A percentile compares a stretch with the other conserved stretches of the same genome.
These are phyloP conservation scores for Ctenopoma kingsleyae DNA, from an alignment of 2,797 vertebrate species.

Conservation along the genomic window DNA sequence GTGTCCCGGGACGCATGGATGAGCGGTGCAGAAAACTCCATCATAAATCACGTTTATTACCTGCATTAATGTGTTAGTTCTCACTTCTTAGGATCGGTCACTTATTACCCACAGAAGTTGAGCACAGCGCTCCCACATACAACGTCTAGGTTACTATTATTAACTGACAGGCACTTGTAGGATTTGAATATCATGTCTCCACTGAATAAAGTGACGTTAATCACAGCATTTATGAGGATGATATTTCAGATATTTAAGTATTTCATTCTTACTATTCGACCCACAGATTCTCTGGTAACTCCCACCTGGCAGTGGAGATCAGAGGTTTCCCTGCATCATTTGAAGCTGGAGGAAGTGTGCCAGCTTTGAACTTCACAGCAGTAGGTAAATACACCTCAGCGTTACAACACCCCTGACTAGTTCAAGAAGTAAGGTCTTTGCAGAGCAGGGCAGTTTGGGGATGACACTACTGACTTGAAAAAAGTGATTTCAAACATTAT, in stretches of 20 bases:
- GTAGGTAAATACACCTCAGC: slow-evolving; percentile 23
- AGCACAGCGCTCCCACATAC: neutral
- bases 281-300: neutral
- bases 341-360: slow-evolving; percentile 23
- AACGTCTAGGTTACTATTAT: slow-evolving; percentile 11
- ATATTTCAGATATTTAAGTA: neutral
- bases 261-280: slow-evolving; percentile 5
- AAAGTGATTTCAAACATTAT: no score
- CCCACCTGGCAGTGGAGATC: slow-evolving; percentile 12
- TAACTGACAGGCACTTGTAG: neutral
- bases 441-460: slow-evolving; percentile 1
- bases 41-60: slow-evolving; percentile 69
- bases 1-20: slow-evolving; percentile 56
- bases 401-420: slow-evolving; percentile 25
- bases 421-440: slow-evolving; percentile 12
- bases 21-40: slow-evolving; percentile 44
- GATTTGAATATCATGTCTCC: neutral
- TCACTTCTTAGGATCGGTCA: slow-evolving; percentile 32
- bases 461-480: no score
- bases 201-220: neutral
- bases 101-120: slow-evolving; percentile 29
- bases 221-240: neutral
- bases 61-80: slow-evolving; percentile 52
- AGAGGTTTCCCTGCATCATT: slow-evolving; percentile 7
- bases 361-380: slow-evolving; percentile 50